Percentiles rank a stretch among this genome's conserved stretches.
phyloP scores from a whole-genome alignment of 1,140 invertebrate species.

The Arctopsyche grandis region DNA sequence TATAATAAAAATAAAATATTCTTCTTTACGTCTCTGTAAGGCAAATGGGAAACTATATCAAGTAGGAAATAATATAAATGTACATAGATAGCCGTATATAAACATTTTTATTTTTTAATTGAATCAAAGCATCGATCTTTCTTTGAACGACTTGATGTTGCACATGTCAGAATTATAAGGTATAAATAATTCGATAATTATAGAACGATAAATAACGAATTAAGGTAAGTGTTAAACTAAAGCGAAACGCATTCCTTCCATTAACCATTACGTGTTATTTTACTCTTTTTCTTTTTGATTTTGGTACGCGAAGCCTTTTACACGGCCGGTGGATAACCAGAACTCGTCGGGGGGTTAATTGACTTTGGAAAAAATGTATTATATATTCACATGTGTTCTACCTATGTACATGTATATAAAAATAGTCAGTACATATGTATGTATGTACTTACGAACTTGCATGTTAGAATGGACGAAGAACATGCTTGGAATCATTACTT shows the following conservation, averaged over 20 bases:
- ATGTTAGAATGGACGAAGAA: neutral
- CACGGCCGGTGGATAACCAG: constrained; percentile 33
- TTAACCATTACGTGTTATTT: constrained; percentile 30
- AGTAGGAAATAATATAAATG: no score
- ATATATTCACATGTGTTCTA: neutral
- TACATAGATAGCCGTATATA: no score
- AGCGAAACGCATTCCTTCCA: constrained; percentile 14
- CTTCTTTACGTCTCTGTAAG: no score
- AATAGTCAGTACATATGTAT: neutral
- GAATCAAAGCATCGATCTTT: no score
- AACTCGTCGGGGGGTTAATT: constrained; percentile 48
- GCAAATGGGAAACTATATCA: no score
- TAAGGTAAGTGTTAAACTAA: constrained; percentile 32
- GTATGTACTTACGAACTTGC: neutral
- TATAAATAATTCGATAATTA: constrained; percentile 11
- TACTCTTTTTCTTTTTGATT: neutral
- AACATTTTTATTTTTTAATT: no score
- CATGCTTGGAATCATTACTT: constrained; percentile 14
- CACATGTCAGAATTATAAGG: no score
- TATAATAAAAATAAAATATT: no score
- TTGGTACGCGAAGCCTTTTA: constrained; percentile 20
- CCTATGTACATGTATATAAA: neutral
- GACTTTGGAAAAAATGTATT: constrained; percentile 41
- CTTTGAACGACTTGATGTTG: no score
- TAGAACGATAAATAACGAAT: constrained; percentile 17